phyloP scores from a whole-genome alignment of 1,140 invertebrate species.

The Muscidifurax raptorellus region DNA sequence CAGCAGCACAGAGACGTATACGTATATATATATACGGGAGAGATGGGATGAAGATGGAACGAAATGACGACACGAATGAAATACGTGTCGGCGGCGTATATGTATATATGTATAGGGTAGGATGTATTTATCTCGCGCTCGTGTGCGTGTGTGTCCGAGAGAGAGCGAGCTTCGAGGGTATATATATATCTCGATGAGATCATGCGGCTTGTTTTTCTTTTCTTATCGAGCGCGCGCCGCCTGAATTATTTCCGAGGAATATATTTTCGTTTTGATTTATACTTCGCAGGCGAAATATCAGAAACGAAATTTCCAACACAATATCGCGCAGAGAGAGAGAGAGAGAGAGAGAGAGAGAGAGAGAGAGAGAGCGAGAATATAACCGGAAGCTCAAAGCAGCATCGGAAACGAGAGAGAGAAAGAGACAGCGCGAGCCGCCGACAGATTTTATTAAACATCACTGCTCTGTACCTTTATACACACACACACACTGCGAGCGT shows the following conservation, averaged over 20 bases:
- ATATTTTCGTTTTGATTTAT: background rate
- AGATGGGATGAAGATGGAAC: constrained; percentile 49
- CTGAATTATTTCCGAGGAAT: too few relatives aligned
- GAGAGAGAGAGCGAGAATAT: background rate
- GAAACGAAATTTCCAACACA: too few relatives aligned
- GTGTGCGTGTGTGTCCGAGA: background rate
- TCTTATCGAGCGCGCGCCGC: too few relatives aligned
- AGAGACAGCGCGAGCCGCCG: too few relatives aligned
- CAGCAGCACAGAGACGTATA: background rate
- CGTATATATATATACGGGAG: background rate
- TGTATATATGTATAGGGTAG: background rate
- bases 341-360: too few relatives aligned
- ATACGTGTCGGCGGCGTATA: constrained; percentile 24
- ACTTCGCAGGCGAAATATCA: background rate
- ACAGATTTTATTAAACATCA: constrained; percentile 8
- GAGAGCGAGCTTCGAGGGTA: background rate
- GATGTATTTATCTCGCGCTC: constrained; percentile 43
- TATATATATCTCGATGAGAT: constrained; percentile 23
- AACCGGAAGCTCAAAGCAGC: background rate
- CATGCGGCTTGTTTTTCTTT: background rate
- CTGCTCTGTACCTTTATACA: background rate
- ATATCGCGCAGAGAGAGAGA: too few relatives aligned
- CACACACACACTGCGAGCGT: background rate
- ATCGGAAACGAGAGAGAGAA: too few relatives aligned
- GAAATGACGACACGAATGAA: constrained; percentile 52